Conservation (phyloP, 2,888 invertebrate genomes). For the Watsonalla binaria region DNA sequence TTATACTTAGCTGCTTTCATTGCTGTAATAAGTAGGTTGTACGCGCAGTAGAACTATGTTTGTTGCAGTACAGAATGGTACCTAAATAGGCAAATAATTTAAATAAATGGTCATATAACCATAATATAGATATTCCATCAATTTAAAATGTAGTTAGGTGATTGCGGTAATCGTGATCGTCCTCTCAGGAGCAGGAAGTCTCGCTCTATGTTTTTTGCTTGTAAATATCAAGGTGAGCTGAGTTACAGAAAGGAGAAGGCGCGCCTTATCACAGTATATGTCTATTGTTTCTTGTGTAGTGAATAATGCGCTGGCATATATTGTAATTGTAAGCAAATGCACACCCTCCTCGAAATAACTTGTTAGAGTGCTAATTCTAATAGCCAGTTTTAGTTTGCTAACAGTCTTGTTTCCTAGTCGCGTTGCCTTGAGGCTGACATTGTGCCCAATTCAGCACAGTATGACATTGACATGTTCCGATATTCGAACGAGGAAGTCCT, state of each 20-base stretch:
- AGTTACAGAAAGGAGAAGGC: slow-evolving; percentile 38
- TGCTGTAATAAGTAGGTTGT: slow-evolving; percentile 44
- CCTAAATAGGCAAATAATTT: slow-evolving; percentile 17
- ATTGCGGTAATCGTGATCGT: slow-evolving; percentile 35
- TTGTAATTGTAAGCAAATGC: too few species aligned
- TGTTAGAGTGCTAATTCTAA: slow-evolving; percentile 22
- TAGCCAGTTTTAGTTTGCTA: slow-evolving; percentile 26
- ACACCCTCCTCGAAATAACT: too few species aligned
- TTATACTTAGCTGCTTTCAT: slow-evolving; percentile 40
- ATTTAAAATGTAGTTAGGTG: slow-evolving; percentile 6
- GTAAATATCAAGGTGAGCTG: slow-evolving; percentile 70
- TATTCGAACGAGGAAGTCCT: slow-evolving; percentile 67
- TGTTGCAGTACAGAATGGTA: slow-evolving; percentile 30
- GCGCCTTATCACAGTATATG: slow-evolving; percentile 24
- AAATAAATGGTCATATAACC: slow-evolving; percentile 13
- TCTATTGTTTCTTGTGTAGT: too few species aligned
- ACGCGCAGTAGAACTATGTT: slow-evolving; percentile 22
- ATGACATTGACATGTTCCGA: slow-evolving; percentile 69
- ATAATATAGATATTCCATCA: slow-evolving; percentile 1
- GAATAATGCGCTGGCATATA: too few species aligned
- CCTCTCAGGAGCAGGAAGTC: slow-evolving; percentile 66
- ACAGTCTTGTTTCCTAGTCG: slow-evolving; percentile 47
- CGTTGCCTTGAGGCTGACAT: slow-evolving; percentile 64
- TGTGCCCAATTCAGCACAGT: slow-evolving; percentile 66
- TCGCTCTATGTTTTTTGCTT: slow-evolving; percentile 23